Evolutionary conservation across 2,888 invertebrate genomes (phyloP).

Genomic region (Drosophila emarginata): DNA sequence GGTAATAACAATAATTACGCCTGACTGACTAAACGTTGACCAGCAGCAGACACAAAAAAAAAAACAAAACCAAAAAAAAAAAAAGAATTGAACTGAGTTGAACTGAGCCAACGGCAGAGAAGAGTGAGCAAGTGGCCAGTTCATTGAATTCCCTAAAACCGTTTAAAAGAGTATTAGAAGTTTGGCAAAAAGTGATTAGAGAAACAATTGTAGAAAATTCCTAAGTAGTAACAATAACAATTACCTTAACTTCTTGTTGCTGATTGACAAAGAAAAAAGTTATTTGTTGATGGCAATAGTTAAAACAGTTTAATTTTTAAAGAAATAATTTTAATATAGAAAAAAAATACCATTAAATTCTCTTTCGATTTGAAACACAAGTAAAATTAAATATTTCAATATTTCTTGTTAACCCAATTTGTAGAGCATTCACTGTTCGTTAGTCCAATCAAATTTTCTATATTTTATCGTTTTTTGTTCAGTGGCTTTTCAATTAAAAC

Average conservation of each 20-base stretch:
- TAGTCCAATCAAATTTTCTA: neutral
- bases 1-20: slow-evolving; percentile 77
- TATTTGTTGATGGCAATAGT: neutral
- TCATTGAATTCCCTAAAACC: slow-evolving; percentile 51
- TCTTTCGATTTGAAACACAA: neutral
- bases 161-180: slow-evolving; percentile 21
- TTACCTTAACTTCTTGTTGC: slow-evolving; percentile 22
- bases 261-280: slow-evolving; percentile 5
- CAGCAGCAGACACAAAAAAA: slow-evolving; percentile 46
- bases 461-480: slow-evolving; percentile 1
- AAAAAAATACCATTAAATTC: no score
- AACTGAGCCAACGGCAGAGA: slow-evolving; percentile 30
- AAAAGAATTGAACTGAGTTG: slow-evolving; percentile 48
- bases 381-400: neutral
- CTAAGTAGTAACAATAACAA: slow-evolving; percentile 15
- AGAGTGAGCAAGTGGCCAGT: slow-evolving; percentile 25
- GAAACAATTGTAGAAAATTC: slow-evolving; percentile 5
- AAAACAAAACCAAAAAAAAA: no score
- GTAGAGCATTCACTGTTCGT: slow-evolving; percentile 39
- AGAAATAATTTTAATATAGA: no score
- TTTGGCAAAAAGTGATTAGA: slow-evolving; percentile 6
- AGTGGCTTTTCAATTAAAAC: slow-evolving; percentile 67
- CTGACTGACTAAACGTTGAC: slow-evolving; percentile 75
- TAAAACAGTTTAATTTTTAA: neutral
- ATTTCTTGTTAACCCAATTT: no score